Evolutionary conservation across 2,113 vertebrate species (phyloP).

Genomic region (Plectropomus leopardus): DNA sequence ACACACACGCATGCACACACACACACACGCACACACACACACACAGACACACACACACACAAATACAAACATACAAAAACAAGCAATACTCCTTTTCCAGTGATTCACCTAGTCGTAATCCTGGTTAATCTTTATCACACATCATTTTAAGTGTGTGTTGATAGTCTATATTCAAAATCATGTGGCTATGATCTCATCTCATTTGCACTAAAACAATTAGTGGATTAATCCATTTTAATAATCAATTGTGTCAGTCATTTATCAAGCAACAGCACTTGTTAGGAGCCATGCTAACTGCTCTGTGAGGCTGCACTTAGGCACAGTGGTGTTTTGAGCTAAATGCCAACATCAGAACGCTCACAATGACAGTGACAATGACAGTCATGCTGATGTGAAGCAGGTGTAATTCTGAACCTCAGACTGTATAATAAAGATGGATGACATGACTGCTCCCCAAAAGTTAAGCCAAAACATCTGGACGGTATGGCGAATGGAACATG

Average conservation of each 20-base stretch:
- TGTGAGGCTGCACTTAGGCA: not conserved
- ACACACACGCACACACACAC: slow-evolving; percentile 21
- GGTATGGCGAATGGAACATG: no score
- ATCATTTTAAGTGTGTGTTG: not conserved
- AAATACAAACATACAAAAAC: not conserved
- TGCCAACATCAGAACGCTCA: not conserved
- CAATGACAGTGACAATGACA: not conserved
- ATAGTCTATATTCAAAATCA: not conserved
- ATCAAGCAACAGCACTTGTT: not conserved
- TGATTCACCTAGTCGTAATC: slow-evolving; percentile 18
- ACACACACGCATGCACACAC: slow-evolving; percentile 18
- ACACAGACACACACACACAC: slow-evolving; percentile 18
- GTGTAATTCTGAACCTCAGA: no score
- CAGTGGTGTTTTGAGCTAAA: not conserved
- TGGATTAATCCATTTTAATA: not conserved
- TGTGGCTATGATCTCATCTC: not conserved
- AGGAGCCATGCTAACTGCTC: not conserved
- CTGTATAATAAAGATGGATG: no score
- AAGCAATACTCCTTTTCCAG: slow-evolving; percentile 17
- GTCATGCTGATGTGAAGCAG: not conserved
- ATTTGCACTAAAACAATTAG: not conserved
- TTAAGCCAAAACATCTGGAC: no score
- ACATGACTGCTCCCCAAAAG: no score
- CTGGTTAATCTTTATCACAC: slow-evolving; percentile 15
- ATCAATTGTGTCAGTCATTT: not conserved